Percentiles rank a stretch among this genome's conserved stretches.
Conservation (phyloP, 2,888 invertebrate genomes). For the Enchytraeus crypticus region DNA sequence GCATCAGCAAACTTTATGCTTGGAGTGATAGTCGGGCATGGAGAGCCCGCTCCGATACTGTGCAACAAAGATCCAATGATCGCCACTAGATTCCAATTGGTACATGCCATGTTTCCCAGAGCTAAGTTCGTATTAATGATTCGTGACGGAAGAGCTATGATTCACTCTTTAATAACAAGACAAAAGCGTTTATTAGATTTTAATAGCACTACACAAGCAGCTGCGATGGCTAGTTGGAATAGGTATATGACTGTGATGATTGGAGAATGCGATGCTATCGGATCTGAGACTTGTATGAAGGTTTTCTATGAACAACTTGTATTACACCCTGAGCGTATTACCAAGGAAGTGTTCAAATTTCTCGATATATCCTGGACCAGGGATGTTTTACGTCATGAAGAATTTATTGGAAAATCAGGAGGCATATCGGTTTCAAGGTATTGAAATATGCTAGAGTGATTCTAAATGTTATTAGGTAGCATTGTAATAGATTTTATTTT, state of each 20-base stretch:
- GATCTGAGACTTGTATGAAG: slow-evolving; percentile 59
- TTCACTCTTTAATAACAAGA: slow-evolving; percentile 92
- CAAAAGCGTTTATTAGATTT: slow-evolving; percentile 88
- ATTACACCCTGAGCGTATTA: slow-evolving; percentile 71
- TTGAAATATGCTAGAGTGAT: too few relatives aligned
- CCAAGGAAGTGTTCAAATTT: slow-evolving; percentile 68
- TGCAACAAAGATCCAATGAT: slow-evolving; percentile 99
- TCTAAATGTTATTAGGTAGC: too few relatives aligned
- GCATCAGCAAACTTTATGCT: slow-evolving; percentile 93
- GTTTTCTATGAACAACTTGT: slow-evolving; percentile 96
- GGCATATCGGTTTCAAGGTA: slow-evolving; percentile 91
- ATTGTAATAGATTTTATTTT: too few relatives aligned
- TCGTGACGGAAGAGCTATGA: slow-evolving; percentile 93
- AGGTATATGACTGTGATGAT: slow-evolving; percentile 84
- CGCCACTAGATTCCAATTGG: slow-evolving; percentile 88
- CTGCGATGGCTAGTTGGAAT: slow-evolving; percentile 95
- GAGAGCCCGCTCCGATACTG: slow-evolving; percentile 82
- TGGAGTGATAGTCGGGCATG: slow-evolving; percentile 66
- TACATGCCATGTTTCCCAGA: slow-evolving; percentile 89
- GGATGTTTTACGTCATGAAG: slow-evolving; percentile 91
- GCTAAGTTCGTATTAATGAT: slow-evolving; percentile 97
- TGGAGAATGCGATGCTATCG: slow-evolving; percentile 37
- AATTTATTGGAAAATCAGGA: slow-evolving; percentile 87
- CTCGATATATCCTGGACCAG: slow-evolving; percentile 89
- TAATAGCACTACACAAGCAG: slow-evolving; percentile 78